These are phyloP conservation scores for Cebus imitator DNA, from an alignment of 2,113 vertebrate genomes.

Conservation along the genomic window DNA sequence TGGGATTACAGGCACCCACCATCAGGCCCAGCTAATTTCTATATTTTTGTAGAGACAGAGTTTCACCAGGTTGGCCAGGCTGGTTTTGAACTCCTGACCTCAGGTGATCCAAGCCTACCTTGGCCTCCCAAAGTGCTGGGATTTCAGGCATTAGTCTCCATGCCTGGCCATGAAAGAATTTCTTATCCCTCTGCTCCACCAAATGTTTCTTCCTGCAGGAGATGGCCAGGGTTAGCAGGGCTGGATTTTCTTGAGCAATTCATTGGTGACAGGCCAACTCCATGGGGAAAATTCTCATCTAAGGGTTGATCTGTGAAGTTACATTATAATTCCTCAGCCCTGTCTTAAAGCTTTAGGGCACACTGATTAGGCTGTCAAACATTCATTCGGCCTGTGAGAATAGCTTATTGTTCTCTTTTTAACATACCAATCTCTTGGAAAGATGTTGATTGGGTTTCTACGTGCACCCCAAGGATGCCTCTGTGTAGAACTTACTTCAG, in stretches of 20 bases:
- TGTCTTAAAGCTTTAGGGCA: not conserved
- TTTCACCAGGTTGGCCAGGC: no score
- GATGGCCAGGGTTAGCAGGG: not conserved
- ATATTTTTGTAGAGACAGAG: no score
- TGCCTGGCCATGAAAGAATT: not conserved
- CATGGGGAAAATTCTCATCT: not conserved
- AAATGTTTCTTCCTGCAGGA: not conserved
- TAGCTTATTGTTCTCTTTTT: not conserved
- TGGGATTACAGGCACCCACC: no score
- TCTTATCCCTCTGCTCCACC: not conserved
- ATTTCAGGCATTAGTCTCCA: no score
- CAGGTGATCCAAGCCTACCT: no score
- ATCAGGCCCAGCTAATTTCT: no score
- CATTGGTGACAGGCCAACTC: not conserved
- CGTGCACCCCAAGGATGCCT: not conserved
- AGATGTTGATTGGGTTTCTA: not conserved
- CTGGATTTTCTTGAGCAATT: not conserved
- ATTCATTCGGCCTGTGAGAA: not conserved
- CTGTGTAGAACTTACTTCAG: no score
- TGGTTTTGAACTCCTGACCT: no score
- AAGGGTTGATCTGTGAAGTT: not conserved
- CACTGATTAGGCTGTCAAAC: not conserved
- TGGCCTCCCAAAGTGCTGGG: no score
- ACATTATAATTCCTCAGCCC: not conserved
- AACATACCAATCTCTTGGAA: not conserved